Evolutionary conservation across 2,888 invertebrate genomes (phyloP).

Genomic region (Aspidiotus rigidus): DNA sequence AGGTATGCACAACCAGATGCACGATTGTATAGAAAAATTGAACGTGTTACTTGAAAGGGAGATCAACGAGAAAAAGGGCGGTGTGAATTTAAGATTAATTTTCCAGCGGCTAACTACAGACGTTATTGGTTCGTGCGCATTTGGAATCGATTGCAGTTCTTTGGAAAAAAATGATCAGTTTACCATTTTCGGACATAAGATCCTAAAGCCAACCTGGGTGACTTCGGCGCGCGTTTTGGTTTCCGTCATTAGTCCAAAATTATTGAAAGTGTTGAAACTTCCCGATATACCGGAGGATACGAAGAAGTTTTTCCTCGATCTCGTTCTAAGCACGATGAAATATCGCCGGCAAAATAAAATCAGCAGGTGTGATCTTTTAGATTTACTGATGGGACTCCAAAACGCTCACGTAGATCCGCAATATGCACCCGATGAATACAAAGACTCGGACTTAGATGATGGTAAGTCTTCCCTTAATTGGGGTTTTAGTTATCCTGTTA

Average conservation of each 20-base stretch:
- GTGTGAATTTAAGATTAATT: constrained; percentile 4
- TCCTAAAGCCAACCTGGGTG: constrained; percentile 5
- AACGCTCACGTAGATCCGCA: too few relatives aligned
- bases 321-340: constrained; percentile 35
- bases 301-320: constrained; percentile 38
- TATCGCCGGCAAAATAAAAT: constrained; percentile 12
- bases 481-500: too few relatives aligned
- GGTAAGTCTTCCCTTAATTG: too few relatives aligned
- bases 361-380: constrained; percentile 21
- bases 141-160: constrained; percentile 23
- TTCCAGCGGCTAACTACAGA: constrained; percentile 19
- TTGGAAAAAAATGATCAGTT: constrained; percentile 11
- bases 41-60: constrained; percentile 15
- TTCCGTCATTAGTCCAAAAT: constrained; percentile 32
- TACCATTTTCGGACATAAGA: neutral
- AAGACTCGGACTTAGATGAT: too few relatives aligned
- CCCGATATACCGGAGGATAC: constrained; percentile 36
- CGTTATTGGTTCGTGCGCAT: constrained; percentile 21
- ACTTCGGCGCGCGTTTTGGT: constrained; percentile 37
- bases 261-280: constrained; percentile 36
- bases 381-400: constrained; percentile 33
- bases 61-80: neutral
- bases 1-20: constrained; percentile 34
- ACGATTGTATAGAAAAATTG: constrained; percentile 26
- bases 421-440: too few relatives aligned